phyloP scores from a whole-genome alignment of 2,113 vertebrate genomes.

The Tetrao urogallus region DNA sequence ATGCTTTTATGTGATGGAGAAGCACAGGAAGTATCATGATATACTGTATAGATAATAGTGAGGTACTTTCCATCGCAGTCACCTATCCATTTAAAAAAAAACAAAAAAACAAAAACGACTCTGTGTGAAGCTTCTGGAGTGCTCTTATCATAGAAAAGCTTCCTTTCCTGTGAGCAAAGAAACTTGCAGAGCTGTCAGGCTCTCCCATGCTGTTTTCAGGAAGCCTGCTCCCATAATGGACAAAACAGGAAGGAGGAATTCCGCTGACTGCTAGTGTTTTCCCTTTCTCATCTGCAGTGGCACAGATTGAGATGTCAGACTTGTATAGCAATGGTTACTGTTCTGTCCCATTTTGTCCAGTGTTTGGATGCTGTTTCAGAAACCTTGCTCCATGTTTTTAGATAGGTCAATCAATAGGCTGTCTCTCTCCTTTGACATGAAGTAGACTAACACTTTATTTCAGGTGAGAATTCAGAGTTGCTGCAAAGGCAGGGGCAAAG shows the following conservation, averaged over 20 bases:
- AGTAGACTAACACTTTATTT: not conserved
- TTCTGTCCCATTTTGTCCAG: not conserved
- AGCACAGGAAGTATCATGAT: not conserved
- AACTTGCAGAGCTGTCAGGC: not conserved
- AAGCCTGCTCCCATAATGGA: not conserved
- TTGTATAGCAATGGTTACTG: not conserved
- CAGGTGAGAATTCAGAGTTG: not conserved
- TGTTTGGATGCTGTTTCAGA: not conserved
- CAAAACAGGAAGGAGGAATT: slow-evolving; percentile 5
- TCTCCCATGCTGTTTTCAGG: not conserved
- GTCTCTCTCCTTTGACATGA: not conserved
- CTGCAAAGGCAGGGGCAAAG: not conserved
- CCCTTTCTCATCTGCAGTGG: not conserved
- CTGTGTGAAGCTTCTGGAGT: not conserved
- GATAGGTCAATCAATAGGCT: not conserved
- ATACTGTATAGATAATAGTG: not conserved
- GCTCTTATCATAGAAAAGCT: not conserved
- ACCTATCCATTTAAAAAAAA: not conserved
- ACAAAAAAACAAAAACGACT: not conserved
- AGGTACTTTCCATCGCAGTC: not conserved
- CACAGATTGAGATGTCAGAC: not conserved
- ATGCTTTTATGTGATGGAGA: not conserved
- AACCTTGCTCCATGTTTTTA: not conserved
- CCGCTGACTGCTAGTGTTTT: not conserved
- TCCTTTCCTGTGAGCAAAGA: not conserved